Base-by-base conservation (phyloP, 2,888 invertebrate species). In the Flexamia atlantica region DNA sequence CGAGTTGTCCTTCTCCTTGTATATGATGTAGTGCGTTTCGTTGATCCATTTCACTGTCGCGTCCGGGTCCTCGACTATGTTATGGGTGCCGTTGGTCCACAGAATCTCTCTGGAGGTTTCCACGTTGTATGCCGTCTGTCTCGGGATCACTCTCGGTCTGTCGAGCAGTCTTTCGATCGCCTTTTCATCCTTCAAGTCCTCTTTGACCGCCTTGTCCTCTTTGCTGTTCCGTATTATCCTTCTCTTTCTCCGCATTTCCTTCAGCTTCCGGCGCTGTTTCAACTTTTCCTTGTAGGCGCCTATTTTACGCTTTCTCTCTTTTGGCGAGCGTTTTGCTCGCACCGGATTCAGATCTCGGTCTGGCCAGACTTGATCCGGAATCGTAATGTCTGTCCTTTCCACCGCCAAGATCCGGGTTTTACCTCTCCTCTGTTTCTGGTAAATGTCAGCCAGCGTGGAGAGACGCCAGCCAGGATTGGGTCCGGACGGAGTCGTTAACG, bases 181-280 rank as follows among this genome's bases (percentile, higher is more conserved):
- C n/a, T 76, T 42, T 50, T 76, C 76, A n/a, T 46, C 76, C 30
- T 50, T 50, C 9, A 76, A 5, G 5, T 46, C 76, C 28, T 76
- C 76, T 76, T 76, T 76, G 17, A 76, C 76, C 20, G 42, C 76
- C n/a, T 76, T 76, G 28, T 76, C 76, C 50, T 76, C 76, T 46
- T 76, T 76, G 30, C 76, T 76, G 17, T 76, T 76, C 30, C 76
- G 42, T 20, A 76, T 76, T 25, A 76, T 76, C 28, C 76, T 20
- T 25, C 76, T 42, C 17, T 76, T 76, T 12, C 50, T 42, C 28
- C 17, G 20, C 46, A 46, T 23, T 2, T 76, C 76, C 25, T 76
- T 76, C n/a, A 36, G 1, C n/a, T 76, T 76, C 17, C 76, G 20
- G 4, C 76, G 9, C 28, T 76, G 40, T 50, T 76, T 76, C 12